Base-by-base conservation (phyloP, 2,113 vertebrate genomes). In the Cepphus grylle region DNA sequence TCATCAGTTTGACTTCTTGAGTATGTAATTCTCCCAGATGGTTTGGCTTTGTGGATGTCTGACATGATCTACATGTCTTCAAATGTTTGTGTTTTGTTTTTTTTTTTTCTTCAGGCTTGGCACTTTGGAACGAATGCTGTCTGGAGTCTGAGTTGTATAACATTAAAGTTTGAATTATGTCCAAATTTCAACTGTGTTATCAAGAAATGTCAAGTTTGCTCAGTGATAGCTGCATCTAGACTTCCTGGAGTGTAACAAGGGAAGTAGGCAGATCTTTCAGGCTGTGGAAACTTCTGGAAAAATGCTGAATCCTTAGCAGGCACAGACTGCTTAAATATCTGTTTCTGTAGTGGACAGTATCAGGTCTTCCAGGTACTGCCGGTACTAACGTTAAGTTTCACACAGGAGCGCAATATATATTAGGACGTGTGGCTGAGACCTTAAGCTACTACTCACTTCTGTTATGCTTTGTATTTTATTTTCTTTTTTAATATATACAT, bases 131-230 rank as follows among this genome's bases (percentile, higher is more conserved):
- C 0, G 7, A 84, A 56, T 74, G 80, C 77, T 94, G 62, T 86
- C 72, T 86, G 83, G 56, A 94, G 47, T 73, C 67, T 86, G 71
- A 74, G 69, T 95, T 96, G 90, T 63, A 25, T 90, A 94, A 95
- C 82, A 86, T 59, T 43, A 6, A 90, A 78, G 12, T 92, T 86
- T 96, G 95, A 97, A 88, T 84, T 93, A 88, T 71, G 55, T 93
- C 88, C 96, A 96, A 56, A 52, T 93, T 81, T 93, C 72, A 93
- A 34, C 80, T 40, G 36, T 91, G 78, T 93, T 97, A 96, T 91
- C 65, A 86, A 86, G 88, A 92, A 94, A 86, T 89, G 87, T 95
- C 86, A 91, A 87, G 88, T 93, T 95, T 95, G 50, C 69, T 91
- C 59, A 72, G 72, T 78, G 91, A 91, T 79, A 93, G 77, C 69